Percentiles rank a stretch among this genome's conserved stretches.
Evolutionary conservation across 1,140 invertebrate genomes (phyloP).

Genomic region (Myzus persicae): DNA sequence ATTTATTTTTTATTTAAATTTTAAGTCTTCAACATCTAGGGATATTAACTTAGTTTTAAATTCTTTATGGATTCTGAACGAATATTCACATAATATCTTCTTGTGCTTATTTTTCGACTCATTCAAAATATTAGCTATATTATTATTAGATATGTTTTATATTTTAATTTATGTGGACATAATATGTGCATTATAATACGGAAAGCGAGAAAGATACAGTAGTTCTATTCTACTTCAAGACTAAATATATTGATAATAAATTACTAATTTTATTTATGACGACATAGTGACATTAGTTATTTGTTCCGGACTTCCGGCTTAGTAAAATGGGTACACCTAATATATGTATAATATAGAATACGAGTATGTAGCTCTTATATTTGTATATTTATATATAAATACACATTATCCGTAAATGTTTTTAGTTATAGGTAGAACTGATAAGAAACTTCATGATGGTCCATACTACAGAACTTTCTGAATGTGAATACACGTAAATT

Average conservation of each 20-base stretch:
- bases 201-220: neutral
- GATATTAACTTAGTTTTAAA: too few species aligned
- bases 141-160: neutral
- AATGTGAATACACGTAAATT: conserved; percentile 5
- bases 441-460: conserved; percentile 24
- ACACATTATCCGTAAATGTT: neutral
- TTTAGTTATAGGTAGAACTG: conserved; percentile 26
- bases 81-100: neutral
- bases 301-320: neutral
- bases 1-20: too few species aligned
- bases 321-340: neutral
- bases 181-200: neutral
- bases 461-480: neutral
- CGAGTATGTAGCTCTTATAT: neutral
- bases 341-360: neutral
- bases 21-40: too few species aligned
- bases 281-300: neutral
- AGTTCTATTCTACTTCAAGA: neutral
- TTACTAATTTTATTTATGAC: neutral
- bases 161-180: neutral
- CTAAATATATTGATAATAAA: neutral
- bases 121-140: neutral
- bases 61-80: neutral
- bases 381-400: neutral
- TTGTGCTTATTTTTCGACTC: neutral